Conservation (phyloP, 2,888 invertebrate genomes). For the Bibio marci region DNA sequence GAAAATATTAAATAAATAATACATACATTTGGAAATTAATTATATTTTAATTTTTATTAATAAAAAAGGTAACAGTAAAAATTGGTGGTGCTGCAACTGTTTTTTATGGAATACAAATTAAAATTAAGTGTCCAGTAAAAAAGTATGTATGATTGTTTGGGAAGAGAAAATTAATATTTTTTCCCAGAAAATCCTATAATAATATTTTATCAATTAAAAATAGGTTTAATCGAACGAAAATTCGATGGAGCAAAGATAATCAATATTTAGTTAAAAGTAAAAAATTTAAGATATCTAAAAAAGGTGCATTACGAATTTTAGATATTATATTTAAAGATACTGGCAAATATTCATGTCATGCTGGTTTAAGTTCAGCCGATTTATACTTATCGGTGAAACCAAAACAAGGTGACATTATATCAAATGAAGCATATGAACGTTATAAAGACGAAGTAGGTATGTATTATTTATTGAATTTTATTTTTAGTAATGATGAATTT, state of each 20-base stretch:
- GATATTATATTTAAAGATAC: constrained; percentile 66
- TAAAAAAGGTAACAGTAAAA: constrained; percentile 49
- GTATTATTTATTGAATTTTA: neutral
- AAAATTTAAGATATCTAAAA: constrained; percentile 76
- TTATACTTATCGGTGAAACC: constrained; percentile 65
- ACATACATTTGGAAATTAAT: neutral
- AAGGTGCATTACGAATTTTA: constrained; percentile 75
- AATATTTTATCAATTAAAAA: no score
- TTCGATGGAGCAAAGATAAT: constrained; percentile 80
- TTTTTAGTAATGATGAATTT: neutral
- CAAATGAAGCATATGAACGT: constrained; percentile 58
- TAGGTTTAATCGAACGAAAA: constrained; percentile 55
- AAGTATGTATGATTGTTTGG: constrained; percentile 22
- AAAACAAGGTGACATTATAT: constrained; percentile 60
- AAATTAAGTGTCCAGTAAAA: constrained; percentile 86
- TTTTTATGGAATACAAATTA: constrained; percentile 79
- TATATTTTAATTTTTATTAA: constrained; percentile 4
- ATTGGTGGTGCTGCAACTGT: constrained; percentile 83
- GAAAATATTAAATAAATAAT: neutral
- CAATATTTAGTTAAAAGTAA: constrained; percentile 57
- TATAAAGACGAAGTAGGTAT: constrained; percentile 24
- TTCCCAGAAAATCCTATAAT: no score
- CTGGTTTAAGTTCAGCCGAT: constrained; percentile 66
- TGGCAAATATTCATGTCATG: constrained; percentile 73
- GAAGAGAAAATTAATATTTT: constrained; percentile 15